phyloP scores from a whole-genome alignment of 2,113 vertebrate genomes.

The Apistogramma diplotaenia region DNA sequence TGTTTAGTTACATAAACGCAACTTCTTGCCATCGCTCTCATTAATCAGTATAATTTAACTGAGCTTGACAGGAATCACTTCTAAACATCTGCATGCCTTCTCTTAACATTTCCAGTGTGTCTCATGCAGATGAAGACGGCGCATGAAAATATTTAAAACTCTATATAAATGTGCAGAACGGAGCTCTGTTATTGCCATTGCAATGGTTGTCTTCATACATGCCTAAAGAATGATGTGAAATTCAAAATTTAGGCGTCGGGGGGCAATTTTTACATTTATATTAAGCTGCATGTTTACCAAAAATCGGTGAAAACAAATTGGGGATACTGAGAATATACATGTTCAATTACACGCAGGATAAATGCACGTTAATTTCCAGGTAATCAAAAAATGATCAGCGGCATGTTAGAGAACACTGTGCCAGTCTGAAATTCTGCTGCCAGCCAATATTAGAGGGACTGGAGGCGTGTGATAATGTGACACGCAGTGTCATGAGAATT shows the following conservation, averaged over 20 bases:
- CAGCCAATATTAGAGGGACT: background rate
- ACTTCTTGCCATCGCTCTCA: background rate
- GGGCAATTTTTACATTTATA: background rate
- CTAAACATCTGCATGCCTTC: accelerated
- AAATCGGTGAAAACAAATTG: background rate
- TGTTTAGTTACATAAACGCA: too few relatives aligned
- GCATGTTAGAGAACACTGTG: background rate
- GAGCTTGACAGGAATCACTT: background rate
- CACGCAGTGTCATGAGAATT: background rate
- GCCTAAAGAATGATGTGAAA: background rate
- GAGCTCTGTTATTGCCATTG: background rate
- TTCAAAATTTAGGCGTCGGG: background rate
- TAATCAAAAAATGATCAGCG: background rate
- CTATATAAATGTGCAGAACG: background rate
- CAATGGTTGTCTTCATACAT: background rate
- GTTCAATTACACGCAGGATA: background rate
- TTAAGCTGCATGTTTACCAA: background rate
- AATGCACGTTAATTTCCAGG: background rate
- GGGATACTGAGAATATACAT: too few relatives aligned
- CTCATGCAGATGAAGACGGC: accelerated
- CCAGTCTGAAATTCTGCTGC: background rate
- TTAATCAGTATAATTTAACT: background rate
- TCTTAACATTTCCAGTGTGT: background rate
- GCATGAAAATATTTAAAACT: background rate
- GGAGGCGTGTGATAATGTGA: background rate